Evolutionary conservation across 2,888 invertebrate species (phyloP), one percentile per base, ranked within the genome.

Genomic region (Geotrupes spiniger): DNA sequence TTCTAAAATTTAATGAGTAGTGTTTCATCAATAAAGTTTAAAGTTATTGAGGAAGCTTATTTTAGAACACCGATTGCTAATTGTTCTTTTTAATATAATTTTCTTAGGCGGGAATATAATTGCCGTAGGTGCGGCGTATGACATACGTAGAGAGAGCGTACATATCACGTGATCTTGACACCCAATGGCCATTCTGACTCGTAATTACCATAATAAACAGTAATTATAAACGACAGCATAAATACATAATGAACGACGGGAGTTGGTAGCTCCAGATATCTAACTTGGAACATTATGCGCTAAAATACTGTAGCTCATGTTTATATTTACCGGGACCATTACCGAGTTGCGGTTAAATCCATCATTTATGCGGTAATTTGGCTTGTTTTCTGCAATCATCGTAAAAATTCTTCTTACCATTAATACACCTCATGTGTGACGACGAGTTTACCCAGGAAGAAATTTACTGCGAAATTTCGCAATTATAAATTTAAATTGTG

Each of bases 141-240:
- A 37, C 25, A 27, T 25, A 41, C 29, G 31, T 11, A 39, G 10
- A 15, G 16, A 38, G 17, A 47, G 52, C 53, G 60, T 60, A 59
- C 63, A 63, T 63, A 64, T 66, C 66, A 68, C 61, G 61, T 60
- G 65, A 62, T 61, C 60, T 60, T 63, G 65, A 65, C 65, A 66
- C 62, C 64, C 63, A 66, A 66, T 65, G 63, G 62, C 64, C 59
- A 58, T 61, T 63, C 57, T 54, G 53, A 36, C 55, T 50, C 55
- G 62, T 69, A 70, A 71, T 70, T 69, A 69, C 69, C 65, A 65
- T 66, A 66, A 70, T 70, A 70, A 69, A 70, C 68, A 63, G 67
- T 70, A 71, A 71, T 71, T 71, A 70, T 64, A 64, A 65, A 62
- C 66, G 67, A 66, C 68, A 64, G 63, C 63, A 62, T 68, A 69